Evolutionary conservation across 2,888 invertebrate species (phyloP).

Genomic region (Sepiola atlantica): DNA sequence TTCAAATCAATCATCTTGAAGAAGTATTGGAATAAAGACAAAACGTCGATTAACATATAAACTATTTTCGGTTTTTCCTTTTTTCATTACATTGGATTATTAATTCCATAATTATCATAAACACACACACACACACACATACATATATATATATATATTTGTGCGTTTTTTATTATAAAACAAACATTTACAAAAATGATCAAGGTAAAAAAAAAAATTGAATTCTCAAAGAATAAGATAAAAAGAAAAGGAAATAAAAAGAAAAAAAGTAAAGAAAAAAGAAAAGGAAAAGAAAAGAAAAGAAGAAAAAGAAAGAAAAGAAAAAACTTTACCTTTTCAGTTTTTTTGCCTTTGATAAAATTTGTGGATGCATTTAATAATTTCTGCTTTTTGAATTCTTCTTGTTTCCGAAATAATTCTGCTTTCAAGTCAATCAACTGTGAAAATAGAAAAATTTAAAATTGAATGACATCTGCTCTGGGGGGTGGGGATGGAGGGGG

Average conservation of each 20-base stretch:
- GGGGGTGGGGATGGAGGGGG: too few relatives aligned
- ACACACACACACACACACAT: too few relatives aligned
- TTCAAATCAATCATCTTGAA: too few relatives aligned
- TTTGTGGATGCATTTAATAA: constrained; percentile 55
- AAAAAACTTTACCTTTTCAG: constrained; percentile 57
- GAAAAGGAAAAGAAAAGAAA: neutral
- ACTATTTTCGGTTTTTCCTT: too few relatives aligned
- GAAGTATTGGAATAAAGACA: too few relatives aligned
- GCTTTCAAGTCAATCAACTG: constrained; percentile 83
- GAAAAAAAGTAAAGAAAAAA: neutral
- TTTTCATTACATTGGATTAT: too few relatives aligned
- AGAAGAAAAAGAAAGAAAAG: neutral
- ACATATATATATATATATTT: too few relatives aligned
- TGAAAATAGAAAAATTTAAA: constrained; percentile 47
- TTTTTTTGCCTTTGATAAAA: constrained; percentile 60
- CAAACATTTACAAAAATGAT: too few relatives aligned
- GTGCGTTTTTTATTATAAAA: too few relatives aligned
- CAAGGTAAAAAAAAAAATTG: neutral
- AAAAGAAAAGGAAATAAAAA: neutral
- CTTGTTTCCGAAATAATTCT: constrained; percentile 89
- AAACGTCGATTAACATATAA: too few relatives aligned
- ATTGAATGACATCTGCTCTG: too few relatives aligned
- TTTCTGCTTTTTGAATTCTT: constrained; percentile 80
- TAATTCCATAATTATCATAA: too few relatives aligned
- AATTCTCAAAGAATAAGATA: neutral